These are phyloP conservation scores for Bradynema listronoti DNA, from an alignment of 1,140 invertebrate species.

Conservation along the genomic window DNA sequence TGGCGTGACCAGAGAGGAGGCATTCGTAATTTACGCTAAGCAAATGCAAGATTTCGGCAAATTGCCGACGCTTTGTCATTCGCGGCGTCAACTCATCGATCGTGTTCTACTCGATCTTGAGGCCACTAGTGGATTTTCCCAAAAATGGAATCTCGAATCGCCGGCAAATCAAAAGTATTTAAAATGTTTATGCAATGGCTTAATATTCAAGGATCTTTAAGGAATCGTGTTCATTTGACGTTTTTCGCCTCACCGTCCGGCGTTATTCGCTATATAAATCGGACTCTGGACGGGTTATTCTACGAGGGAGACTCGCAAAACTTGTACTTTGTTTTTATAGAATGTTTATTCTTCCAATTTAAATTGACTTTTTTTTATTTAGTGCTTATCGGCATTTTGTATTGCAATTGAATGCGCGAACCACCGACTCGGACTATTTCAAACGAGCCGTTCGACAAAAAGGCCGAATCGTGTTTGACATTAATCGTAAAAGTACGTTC, in stretches of 20 bases:
- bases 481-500: slow-evolving; percentile 47
- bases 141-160: slow-evolving; percentile 46
- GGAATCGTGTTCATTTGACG: slow-evolving; percentile 50
- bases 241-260: slow-evolving; percentile 55
- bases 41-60: slow-evolving; percentile 44
- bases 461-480: slow-evolving; percentile 50
- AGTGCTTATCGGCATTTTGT: slow-evolving; percentile 54
- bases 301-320: slow-evolving; percentile 31
- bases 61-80: slow-evolving; percentile 45
- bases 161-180: slow-evolving; percentile 28
- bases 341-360: neutral
- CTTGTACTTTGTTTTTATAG: slow-evolving; percentile 6
- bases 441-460: slow-evolving; percentile 51
- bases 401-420: slow-evolving; percentile 44
- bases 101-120: slow-evolving; percentile 49
- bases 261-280: slow-evolving; percentile 51
- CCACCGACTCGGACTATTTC: slow-evolving; percentile 50
- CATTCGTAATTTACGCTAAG: slow-evolving; percentile 48
- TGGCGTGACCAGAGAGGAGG: slow-evolving; percentile 42
- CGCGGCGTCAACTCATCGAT: slow-evolving; percentile 46
- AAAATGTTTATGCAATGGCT: slow-evolving; percentile 11
- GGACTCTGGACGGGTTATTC: slow-evolving; percentile 46
- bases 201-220: slow-evolving; percentile 13
- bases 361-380: slow-evolving; percentile 13
- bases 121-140: slow-evolving; percentile 37